Evolutionary conservation across 2,888 invertebrate genomes (phyloP).

Genomic region (Drosophila anomalata): DNA sequence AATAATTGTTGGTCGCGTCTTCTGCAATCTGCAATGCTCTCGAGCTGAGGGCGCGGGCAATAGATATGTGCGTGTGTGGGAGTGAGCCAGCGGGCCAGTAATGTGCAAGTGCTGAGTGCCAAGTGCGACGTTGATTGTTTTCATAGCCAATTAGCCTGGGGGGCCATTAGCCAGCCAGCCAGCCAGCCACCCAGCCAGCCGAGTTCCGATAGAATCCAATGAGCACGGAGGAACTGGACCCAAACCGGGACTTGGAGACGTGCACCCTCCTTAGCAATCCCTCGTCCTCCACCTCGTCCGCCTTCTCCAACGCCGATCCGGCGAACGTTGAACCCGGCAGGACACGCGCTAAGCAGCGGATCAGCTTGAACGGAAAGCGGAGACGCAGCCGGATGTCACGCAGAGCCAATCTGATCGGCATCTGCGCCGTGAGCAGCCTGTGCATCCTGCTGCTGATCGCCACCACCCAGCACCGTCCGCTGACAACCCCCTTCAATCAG

Average conservation of each 20-base stretch:
- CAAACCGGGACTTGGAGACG: conserved; percentile 54
- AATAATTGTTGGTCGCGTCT: conserved; percentile 21
- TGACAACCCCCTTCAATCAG: conserved; percentile 72
- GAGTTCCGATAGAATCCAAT: conserved; percentile 41
- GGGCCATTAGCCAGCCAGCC: conserved; percentile 9
- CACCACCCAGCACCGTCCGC: conserved; percentile 83
- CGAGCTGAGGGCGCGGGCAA: conserved; percentile 34
- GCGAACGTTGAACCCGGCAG: conserved; percentile 52
- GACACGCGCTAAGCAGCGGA: conserved; percentile 77
- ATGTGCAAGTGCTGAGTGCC: conserved; percentile 25
- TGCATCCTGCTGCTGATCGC: conserved; percentile 84
- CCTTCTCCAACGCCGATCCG: conserved; percentile 39
- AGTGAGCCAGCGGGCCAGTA: conserved; percentile 23
- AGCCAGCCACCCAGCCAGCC: background rate
- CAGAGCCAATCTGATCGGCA: conserved; percentile 83
- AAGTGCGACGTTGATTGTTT: conserved; percentile 10
- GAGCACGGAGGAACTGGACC: conserved; percentile 45
- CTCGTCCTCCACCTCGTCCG: background rate
- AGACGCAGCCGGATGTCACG: conserved; percentile 83
- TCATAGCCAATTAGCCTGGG: conserved; percentile 21
- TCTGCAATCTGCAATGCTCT: conserved; percentile 31
- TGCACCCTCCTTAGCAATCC: conserved; percentile 69
- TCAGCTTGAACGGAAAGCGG: conserved; percentile 72
- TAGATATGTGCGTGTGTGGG: conserved; percentile 32
- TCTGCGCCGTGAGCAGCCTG: conserved; percentile 83